A percentile compares a stretch with the other conserved stretches of the same genome.
Conservation (phyloP, 2,797 vertebrate genomes). For the Tapirus indicus region DNA sequence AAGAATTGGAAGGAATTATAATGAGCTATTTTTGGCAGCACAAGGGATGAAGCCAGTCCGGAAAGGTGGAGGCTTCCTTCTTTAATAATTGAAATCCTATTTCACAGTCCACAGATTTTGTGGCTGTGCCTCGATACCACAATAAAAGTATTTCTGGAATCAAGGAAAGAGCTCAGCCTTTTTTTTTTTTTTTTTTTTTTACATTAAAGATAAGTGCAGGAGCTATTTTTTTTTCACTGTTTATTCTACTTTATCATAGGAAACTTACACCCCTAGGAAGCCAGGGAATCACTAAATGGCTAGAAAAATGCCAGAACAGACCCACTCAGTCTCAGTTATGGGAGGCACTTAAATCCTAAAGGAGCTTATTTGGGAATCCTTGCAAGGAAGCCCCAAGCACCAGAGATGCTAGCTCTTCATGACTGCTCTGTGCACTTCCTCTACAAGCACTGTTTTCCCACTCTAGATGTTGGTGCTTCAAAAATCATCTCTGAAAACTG, state of each 20-base stretch:
- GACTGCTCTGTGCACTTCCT: background rate
- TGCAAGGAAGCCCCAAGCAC: background rate
- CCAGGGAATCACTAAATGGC: background rate
- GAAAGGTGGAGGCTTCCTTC: conserved; percentile 64
- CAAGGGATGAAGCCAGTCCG: conserved; percentile 64
- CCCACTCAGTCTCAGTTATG: background rate
- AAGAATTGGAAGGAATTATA: conserved; percentile 24
- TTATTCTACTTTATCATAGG: background rate
- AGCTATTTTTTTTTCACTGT: conserved; percentile 16
- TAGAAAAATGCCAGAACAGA: background rate
- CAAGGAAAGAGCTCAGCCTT: background rate
- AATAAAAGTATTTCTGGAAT: conserved; percentile 68
- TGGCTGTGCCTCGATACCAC: background rate
- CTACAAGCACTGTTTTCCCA: background rate
- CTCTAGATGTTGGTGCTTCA: background rate
- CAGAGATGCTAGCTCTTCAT: background rate
- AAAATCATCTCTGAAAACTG: background rate
- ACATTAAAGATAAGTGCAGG: background rate
- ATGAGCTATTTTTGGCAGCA: conserved; percentile 73
- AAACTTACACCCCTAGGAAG: background rate
- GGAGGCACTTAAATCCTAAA: background rate
- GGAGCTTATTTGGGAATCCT: background rate
- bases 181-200: accelerated
- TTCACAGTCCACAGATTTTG: conserved; percentile 84
- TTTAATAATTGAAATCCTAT: conserved; percentile 85